A percentile compares a stretch with the other conserved stretches of the same genome.
phyloP scores from a whole-genome alignment of 2,113 vertebrate species.

The Plotosus lineatus region DNA sequence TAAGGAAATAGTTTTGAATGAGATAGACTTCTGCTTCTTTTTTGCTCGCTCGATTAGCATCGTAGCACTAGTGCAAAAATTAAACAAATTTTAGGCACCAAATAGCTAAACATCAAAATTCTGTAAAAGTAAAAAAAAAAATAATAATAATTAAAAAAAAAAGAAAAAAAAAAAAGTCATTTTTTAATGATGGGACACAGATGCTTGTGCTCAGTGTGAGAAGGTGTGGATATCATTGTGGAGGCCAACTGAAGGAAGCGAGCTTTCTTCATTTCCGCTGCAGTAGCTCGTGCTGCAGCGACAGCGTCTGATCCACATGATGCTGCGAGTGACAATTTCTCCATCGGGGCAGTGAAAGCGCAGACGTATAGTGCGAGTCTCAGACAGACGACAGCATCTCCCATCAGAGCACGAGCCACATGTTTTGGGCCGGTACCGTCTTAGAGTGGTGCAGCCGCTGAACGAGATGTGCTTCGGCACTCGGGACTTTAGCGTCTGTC shows the following conservation, averaged over 20 bases:
- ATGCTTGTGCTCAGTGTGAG: constrained; percentile 38
- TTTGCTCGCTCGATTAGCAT: background rate
- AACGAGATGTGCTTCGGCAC: constrained; percentile 64
- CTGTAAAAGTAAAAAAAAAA: background rate
- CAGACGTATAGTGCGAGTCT: constrained; percentile 65
- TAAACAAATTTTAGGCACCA: background rate
- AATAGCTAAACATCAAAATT: background rate
- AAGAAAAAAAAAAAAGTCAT: background rate
- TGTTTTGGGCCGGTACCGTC: constrained; percentile 61
- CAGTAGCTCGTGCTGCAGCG: constrained; percentile 61
- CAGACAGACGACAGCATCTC: constrained; percentile 69
- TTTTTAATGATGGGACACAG: background rate
- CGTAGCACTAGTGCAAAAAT: background rate
- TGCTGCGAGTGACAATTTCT: constrained; percentile 61
- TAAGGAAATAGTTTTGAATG: background rate
- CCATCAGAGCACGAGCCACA: constrained; percentile 67
- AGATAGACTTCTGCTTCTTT: background rate
- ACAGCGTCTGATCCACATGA: constrained; percentile 76
- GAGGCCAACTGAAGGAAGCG: constrained; percentile 61
- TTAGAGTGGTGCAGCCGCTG: constrained; percentile 65
- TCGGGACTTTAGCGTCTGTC: constrained; percentile 56
- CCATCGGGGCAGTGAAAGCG: constrained; percentile 69
- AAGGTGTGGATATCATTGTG: constrained; percentile 78
- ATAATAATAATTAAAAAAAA: background rate
- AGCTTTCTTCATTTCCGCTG: background rate